A percentile compares a stretch with the other conserved stretches of the same genome.
Evolutionary conservation across 2,113 vertebrate species (phyloP).

Genomic region (Cryptomyrus ogoouensis): DNA sequence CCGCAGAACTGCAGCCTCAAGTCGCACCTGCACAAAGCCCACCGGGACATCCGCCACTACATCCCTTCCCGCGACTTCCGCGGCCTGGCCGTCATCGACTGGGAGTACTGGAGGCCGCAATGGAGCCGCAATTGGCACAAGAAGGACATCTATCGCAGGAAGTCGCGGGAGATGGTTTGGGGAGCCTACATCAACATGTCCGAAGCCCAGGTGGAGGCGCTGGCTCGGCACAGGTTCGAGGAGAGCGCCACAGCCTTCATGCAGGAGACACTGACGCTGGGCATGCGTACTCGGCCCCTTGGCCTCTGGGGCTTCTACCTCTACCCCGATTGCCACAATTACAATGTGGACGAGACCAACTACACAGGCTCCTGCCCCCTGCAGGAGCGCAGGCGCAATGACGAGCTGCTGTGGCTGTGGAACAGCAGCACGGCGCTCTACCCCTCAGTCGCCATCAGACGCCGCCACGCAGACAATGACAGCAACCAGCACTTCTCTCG

Average conservation of each 20-base stretch:
- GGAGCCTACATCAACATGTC: conserved; percentile 59
- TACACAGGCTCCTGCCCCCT: conserved; percentile 65
- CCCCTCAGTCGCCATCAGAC: conserved; percentile 61
- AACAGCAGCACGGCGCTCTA: conserved; percentile 68
- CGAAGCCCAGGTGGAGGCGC: conserved; percentile 49
- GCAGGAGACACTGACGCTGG: conserved; percentile 67
- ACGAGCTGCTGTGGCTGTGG: conserved; percentile 73
- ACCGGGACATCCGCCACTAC: conserved; percentile 59
- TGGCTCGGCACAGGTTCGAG: conserved; percentile 65
- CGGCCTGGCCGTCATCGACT: conserved; percentile 66
- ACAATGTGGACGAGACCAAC: conserved; percentile 60
- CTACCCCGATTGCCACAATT: conserved; percentile 76
- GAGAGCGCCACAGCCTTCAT: conserved; percentile 66
- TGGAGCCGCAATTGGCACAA: conserved; percentile 64
- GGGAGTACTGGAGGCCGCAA: conserved; percentile 69
- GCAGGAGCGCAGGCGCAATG: conserved; percentile 65
- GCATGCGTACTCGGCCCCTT: conserved; percentile 59
- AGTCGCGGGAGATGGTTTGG: conserved; percentile 56
- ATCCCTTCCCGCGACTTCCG: conserved; percentile 64
- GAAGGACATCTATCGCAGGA: conserved; percentile 62
- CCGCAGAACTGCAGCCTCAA: conserved; percentile 70
- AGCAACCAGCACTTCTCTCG: conserved; percentile 63
- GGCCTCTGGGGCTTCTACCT: conserved; percentile 72
- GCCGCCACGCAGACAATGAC: conserved; percentile 52
- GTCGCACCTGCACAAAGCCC: conserved; percentile 61